Evolutionary conservation across 2,888 invertebrate genomes (phyloP), one percentile per base, ranked within the genome.

Genomic region (Drosophila pseudotakahashii): DNA sequence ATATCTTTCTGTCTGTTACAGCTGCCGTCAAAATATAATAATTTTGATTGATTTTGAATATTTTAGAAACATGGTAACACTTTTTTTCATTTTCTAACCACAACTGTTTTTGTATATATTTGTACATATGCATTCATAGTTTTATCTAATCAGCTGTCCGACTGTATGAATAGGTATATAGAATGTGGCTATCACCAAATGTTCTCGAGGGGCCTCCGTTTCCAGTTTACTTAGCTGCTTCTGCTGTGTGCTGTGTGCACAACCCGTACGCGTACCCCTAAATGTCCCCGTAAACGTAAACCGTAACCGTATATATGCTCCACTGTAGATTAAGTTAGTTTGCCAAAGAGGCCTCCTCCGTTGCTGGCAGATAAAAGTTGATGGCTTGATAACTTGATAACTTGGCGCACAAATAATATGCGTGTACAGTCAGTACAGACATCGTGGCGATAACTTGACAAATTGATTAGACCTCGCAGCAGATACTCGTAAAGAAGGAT

Each of bases 401-500:
- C 63, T 72, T 63, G 71, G 67, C 76, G 73, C 70, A 78, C 74
- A 81, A 73, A 84, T 64, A 69, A 55, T 55, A 26, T 34, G 32
- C 14, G 64, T 70, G 88, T 88, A 81, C 86, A 88, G 88, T 85
- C 62, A 64, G 73, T 71, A 85, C 77, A 83, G 82, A 83, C 89
- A 76, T 60, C 58, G 48, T 75, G 82, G 82, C 82, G 81, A 80
- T 88, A 75, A 42, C 67, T 67, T 61, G 55, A 42, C 26, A 63
- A 77, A 78, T 76, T 76, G 74, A 84, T 78, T 81, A 60, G 70
- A 34, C 66, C n/a, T 26, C 16, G 6, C 4, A n/a, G 23, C 10
- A 47, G 50, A 57, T 48, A 52, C 37, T 19, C 11, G 42, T 13
- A 1, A 7, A n/a, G 9, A 59, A 50, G 55, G 45, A 41, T 55